A percentile compares a stretch with the other conserved stretches of the same genome.
Conservation (phyloP, 1,140 invertebrate species). For the Theocolax elegans region DNA sequence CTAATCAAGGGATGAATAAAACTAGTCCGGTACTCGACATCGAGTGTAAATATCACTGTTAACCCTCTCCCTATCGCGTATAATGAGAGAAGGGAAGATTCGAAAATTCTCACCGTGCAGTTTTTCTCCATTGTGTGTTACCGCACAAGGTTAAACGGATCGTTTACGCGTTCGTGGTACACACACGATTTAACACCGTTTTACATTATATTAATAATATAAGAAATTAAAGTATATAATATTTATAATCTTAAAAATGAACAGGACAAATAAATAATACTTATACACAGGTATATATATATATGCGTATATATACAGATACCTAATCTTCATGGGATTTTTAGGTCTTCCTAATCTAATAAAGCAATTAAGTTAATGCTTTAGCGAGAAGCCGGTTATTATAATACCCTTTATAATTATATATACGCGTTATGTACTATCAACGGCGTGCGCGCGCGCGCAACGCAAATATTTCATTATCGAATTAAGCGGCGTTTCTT, state of each 20-base stretch:
- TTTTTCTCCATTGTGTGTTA: too few relatives aligned
- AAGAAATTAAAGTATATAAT: not conserved
- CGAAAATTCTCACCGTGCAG: slow-evolving; percentile 35
- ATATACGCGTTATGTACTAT: slow-evolving; percentile 46
- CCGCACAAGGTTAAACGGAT: too few relatives aligned
- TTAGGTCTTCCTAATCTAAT: slow-evolving; percentile 55
- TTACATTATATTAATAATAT: not conserved
- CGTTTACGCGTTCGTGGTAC: too few relatives aligned
- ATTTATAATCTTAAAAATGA: not conserved
- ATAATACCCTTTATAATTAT: slow-evolving; percentile 57
- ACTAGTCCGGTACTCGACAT: slow-evolving; percentile 24
- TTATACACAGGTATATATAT: too few relatives aligned
- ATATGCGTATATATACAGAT: too few relatives aligned
- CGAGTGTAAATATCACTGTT: slow-evolving; percentile 56
- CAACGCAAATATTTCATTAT: slow-evolving; percentile 52
- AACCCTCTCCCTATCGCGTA: slow-evolving; percentile 25
- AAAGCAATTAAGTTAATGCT: slow-evolving; percentile 58
- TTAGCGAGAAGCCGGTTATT: slow-evolving; percentile 50
- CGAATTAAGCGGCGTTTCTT: slow-evolving; percentile 52
- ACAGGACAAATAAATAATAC: too few relatives aligned
- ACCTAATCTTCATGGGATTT: too few relatives aligned
- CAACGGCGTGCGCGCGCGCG: too few relatives aligned
- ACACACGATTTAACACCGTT: too few relatives aligned
- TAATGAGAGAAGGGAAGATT: slow-evolving; percentile 37
- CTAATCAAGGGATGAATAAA: slow-evolving; percentile 43